phyloP scores from a whole-genome alignment of 2,797 vertebrate species.

The Acrocephalus scirpaceus region DNA sequence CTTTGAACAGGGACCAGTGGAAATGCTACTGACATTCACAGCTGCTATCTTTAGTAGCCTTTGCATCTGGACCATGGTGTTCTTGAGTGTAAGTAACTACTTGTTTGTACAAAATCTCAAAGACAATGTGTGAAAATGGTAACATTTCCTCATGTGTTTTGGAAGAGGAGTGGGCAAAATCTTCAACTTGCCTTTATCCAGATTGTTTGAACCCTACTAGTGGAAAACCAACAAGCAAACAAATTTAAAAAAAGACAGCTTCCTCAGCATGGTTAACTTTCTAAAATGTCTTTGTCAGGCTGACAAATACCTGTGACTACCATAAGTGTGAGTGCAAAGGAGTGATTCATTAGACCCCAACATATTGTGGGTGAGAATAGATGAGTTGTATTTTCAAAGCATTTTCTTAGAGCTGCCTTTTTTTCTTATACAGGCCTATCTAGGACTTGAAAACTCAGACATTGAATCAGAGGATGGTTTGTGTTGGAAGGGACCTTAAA shows the following conservation, averaged over 20 bases:
- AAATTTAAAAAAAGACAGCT: neutral
- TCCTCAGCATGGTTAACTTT: neutral
- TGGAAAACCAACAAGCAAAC: neutral
- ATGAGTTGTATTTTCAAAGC: neutral
- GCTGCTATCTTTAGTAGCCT: neutral
- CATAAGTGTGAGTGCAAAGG: neutral
- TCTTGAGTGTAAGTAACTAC: neutral
- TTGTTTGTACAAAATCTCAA: neutral
- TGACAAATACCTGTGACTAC: neutral
- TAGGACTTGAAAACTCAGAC: neutral
- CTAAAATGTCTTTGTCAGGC: neutral
- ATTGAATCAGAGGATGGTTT: neutral
- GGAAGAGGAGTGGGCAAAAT: neutral
- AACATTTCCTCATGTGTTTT: fast-evolving
- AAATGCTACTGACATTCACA: neutral
- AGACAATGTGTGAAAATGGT: neutral
- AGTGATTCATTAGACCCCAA: neutral
- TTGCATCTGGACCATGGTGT: neutral
- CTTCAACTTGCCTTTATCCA: neutral
- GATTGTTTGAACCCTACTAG: neutral
- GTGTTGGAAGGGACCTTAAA: neutral
- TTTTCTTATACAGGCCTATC: neutral
- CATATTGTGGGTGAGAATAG: neutral
- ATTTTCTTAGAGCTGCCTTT: neutral
- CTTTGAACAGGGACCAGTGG: neutral